Percentiles rank a stretch among this genome's conserved stretches.
Evolutionary conservation across 2,797 vertebrate species (phyloP).

Genomic region (Neosalanx taihuensis): DNA sequence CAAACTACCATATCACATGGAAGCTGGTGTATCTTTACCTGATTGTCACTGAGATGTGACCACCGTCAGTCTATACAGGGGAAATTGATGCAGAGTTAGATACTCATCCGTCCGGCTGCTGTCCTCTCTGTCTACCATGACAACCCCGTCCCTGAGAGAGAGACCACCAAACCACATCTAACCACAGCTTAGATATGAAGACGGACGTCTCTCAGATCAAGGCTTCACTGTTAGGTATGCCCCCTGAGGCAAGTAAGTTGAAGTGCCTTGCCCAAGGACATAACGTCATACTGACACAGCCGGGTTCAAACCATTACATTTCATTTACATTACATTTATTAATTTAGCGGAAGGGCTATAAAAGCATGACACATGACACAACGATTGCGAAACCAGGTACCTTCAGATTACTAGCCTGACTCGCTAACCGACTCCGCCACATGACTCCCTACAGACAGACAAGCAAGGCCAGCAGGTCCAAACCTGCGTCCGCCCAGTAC

Average conservation of each 20-base stretch:
- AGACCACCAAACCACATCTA: constrained; percentile 9
- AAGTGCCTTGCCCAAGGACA: too few relatives aligned
- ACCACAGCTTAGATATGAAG: neutral
- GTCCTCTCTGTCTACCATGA: constrained; percentile 70
- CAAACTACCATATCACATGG: neutral
- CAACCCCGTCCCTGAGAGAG: constrained; percentile 45
- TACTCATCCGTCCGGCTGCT: constrained; percentile 72
- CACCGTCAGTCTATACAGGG: constrained; percentile 78
- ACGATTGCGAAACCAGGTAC: too few relatives aligned
- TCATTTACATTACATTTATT: too few relatives aligned
- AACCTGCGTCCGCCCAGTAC: constrained; percentile 84
- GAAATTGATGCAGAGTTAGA: constrained; percentile 75
- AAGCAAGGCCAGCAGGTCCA: neutral
- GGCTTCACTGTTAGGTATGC: neutral
- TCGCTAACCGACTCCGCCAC: too few relatives aligned
- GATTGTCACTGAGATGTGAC: constrained; percentile 74
- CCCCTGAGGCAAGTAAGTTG: too few relatives aligned
- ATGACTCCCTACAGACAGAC: too few relatives aligned
- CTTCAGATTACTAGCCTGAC: too few relatives aligned
- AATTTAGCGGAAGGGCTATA: too few relatives aligned
- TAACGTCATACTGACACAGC: constrained; percentile 68
- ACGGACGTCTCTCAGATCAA: neutral
- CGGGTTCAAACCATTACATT: too few relatives aligned
- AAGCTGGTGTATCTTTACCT: constrained; percentile 59
- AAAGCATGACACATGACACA: too few relatives aligned